Evolutionary conservation across 2,797 vertebrate genomes (phyloP), one percentile per base, ranked within the genome.

Genomic region (Anguilla pacifica): DNA sequence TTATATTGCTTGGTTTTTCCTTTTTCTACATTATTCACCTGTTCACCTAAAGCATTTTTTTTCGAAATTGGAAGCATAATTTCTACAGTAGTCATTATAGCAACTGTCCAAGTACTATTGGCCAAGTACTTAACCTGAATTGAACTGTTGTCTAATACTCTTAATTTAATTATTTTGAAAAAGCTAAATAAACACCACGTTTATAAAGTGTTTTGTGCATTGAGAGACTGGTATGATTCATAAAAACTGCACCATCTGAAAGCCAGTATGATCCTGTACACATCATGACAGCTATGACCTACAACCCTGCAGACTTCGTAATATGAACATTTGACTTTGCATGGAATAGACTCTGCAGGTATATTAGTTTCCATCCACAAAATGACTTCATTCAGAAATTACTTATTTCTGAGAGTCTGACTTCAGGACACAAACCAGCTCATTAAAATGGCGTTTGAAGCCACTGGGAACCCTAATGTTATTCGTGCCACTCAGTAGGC

Each of bases 401-500:
- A 82, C 31, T 46, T 61, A 67, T 83, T 83, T 83, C 15, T 46
- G 22, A 64, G 77, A 15, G 5, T 77, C 35, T 19, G 46, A 74
- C 46, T 84, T 83, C 51, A 57, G 53, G 83, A 77, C 82, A 74
- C 28, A 88, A 72, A 43, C 82, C 64, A 17, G 31, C 61, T 74
- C 87, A 88, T 85, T 84, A 74, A 57, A 22, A 53, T 67, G 19
- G 25, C 31, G n/a, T 85, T 84, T 70, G 49, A 53, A 87, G 46
- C 61, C 46, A 87, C 53, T 72, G 61, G 59, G 51, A 85, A 74
- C 67, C 49, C 17, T 74, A 85, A 88, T 84, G 83, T 77, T 88
- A 88, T 84, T 77, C 51, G 39, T 85, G 70, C 64, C 39, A 72
- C 83, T 84, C 64, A 85, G 72, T 39, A 77, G 82, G 53, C 53